These are phyloP conservation scores for Pharmacophagus antenor DNA, from an alignment of 2,888 invertebrate genomes.

Conservation along the genomic window DNA sequence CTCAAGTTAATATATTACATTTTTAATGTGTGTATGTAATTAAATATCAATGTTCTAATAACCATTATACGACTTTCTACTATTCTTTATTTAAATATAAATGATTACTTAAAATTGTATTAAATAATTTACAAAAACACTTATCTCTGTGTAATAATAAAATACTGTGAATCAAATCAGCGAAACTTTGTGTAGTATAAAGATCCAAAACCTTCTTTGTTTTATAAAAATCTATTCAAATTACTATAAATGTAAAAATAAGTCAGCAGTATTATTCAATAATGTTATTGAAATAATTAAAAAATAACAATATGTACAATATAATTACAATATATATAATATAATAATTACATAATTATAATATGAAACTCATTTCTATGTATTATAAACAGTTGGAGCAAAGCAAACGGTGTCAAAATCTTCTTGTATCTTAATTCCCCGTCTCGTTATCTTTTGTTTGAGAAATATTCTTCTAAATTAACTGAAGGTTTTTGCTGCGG, in stretches of 20 bases:
- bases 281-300: no score
- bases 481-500: slow-evolving; percentile 22
- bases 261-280: no score
- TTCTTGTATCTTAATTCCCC: slow-evolving; percentile 19
- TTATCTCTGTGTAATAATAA: background rate
- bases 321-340: no score
- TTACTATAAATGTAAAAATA: no score
- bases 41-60: background rate
- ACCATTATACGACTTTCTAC: background rate
- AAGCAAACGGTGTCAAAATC: slow-evolving; percentile 3
- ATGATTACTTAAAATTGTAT: background rate
- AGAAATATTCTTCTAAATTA: slow-evolving; percentile 25
- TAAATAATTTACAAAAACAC: background rate
- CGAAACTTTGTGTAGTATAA: no score
- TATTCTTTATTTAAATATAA: background rate
- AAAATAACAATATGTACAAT: no score
- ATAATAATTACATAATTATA: no score
- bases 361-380: no score
- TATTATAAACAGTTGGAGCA: background rate
- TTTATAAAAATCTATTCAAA: no score
- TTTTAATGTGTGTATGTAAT: background rate
- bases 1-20: background rate
- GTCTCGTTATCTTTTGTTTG: slow-evolving; percentile 13
- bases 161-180: no score
- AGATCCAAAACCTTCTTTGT: no score